Evolutionary conservation across 1,140 invertebrate species (phyloP), one percentile per base, ranked within the genome.

Genomic region (Ceratina australensis): DNA sequence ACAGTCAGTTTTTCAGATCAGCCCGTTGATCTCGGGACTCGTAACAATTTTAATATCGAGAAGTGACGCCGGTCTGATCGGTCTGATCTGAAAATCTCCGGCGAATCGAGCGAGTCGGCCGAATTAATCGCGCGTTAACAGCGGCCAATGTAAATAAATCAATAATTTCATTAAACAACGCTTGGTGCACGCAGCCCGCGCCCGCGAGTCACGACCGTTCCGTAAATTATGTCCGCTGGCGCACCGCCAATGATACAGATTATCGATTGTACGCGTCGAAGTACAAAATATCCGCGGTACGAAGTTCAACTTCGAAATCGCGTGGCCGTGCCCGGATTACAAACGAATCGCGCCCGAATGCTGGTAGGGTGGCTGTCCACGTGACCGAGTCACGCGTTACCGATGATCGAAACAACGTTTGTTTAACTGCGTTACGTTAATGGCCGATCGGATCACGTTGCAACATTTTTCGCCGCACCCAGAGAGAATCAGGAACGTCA

Each of bases 161-260:
- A 78, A 72, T 59, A 78, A 78, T 78, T 78, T 65, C 68, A 72
- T 78, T 72, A 78, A 72, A 78, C 76, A 72, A 64, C 50, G 50
- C 26, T 18, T 10, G 18, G 8, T n/a, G 15, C 24, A 28, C 16
- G 59, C 28, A 20, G 15, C 1, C 20, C n/a, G 49, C 49, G 57
- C 20, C 59, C 3, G 20, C n/a, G 49, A 60, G 57, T 26, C 49
- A 72, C 60, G 42, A 47, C 26, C 16, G 33, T 26, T 5, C 33
- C 60, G 64, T 78, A 65, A 78, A 72, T 72, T 78, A 72, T 72
- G 76, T 57, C 33, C 15, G 28, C 57, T 78, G 76, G 76, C 60
- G 0, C 5, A 15, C 15, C 15, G 76, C 76, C 69, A 72, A 65
- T 72, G 50, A 78, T 72, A 71, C 69, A 64, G 64, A 78, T 78